A percentile compares a stretch with the other conserved stretches of the same genome.
These are phyloP conservation scores for Idaea dimidiata DNA, from an alignment of 2,888 invertebrate genomes.

Conservation along the genomic window DNA sequence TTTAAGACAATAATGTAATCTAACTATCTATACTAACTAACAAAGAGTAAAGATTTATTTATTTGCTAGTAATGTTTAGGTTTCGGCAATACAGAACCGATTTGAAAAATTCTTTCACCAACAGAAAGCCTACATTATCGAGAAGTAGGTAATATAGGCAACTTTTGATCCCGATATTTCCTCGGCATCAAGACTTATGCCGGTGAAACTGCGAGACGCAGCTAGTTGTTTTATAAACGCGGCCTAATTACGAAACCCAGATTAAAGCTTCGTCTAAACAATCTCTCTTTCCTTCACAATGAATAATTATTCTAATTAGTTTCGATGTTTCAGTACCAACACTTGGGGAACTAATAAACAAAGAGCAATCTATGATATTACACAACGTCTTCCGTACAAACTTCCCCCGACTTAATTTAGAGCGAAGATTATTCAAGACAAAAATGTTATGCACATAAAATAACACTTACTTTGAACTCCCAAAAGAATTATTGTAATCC, in stretches of 20 bases:
- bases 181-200: too few species aligned
- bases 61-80: too few species aligned
- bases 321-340: not conserved
- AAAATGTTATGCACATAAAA: conserved; percentile 12
- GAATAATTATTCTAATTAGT: not conserved
- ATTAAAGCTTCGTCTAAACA: not conserved
- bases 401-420: not conserved
- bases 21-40: too few species aligned
- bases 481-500: conserved; percentile 41
- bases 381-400: not conserved
- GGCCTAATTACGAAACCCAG: not conserved
- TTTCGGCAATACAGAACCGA: too few species aligned
- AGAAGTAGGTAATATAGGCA: too few species aligned
- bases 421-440: conserved; percentile 7
- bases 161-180: too few species aligned
- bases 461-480: conserved; percentile 43
- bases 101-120: too few species aligned
- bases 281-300: not conserved
- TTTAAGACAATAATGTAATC: too few species aligned
- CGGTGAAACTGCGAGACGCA: too few species aligned
- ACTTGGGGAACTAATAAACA: not conserved
- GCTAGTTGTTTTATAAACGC: not conserved
- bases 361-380: not conserved
- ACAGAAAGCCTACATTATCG: too few species aligned
- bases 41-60: too few species aligned